Evolutionary conservation across 2,797 vertebrate genomes (phyloP).

Genomic region (Anolis apletophallus): DNA sequence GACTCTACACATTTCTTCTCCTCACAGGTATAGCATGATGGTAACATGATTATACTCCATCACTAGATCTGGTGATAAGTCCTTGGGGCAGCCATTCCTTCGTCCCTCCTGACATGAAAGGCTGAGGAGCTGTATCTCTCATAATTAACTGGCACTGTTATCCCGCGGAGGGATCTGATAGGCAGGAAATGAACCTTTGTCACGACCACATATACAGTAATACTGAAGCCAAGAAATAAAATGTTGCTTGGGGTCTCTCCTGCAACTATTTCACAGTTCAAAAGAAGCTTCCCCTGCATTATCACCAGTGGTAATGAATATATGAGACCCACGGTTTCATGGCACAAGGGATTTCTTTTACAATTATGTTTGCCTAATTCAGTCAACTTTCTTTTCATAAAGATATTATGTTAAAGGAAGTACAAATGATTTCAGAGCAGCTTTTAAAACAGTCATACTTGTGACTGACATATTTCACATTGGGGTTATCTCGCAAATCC

Average conservation of each 20-base stretch:
- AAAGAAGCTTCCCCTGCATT: neutral
- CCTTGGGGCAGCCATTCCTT: conserved; percentile 49
- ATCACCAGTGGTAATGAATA: neutral
- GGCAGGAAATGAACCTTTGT: conserved; percentile 59
- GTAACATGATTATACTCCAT: conserved; percentile 44
- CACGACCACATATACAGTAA: conserved; percentile 11
- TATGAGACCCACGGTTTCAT: neutral
- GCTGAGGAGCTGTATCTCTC: conserved; percentile 1
- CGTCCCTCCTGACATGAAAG: conserved; percentile 11
- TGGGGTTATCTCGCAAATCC: neutral
- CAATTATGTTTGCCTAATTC: neutral
- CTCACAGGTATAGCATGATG: conserved; percentile 34
- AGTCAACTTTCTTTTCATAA: neutral
- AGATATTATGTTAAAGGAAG: neutral
- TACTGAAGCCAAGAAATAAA: neutral
- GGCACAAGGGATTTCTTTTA: neutral
- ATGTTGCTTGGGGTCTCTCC: neutral
- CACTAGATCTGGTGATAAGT: conserved; percentile 49
- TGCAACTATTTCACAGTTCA: neutral
- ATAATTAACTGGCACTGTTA: conserved; percentile 28
- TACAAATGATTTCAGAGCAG: neutral
- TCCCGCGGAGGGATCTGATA: conserved; percentile 45
- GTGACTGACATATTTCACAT: neutral
- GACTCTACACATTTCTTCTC: conserved; percentile 50
- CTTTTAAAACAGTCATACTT: neutral